Conservation (phyloP, 2,888 invertebrate genomes). For the Brachypalpus laphriformis region DNA sequence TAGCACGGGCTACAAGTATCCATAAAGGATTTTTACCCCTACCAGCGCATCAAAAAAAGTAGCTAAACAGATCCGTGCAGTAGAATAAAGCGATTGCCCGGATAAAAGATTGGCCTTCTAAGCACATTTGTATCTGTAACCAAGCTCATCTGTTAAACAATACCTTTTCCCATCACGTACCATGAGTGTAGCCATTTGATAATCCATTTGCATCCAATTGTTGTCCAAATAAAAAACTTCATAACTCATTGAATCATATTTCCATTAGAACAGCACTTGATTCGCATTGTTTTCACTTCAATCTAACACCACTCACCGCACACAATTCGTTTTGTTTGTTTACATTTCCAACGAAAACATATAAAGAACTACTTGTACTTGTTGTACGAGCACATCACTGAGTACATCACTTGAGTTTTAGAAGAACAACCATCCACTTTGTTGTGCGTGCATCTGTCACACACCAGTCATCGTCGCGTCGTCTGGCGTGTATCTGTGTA, state of each 20-base stretch:
- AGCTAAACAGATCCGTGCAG: too few relatives aligned
- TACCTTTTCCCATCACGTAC: conserved; percentile 1
- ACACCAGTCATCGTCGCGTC: conserved; percentile 14
- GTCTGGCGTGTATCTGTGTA: not conserved
- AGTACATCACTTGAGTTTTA: not conserved
- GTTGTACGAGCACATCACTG: not conserved
- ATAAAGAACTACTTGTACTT: not conserved
- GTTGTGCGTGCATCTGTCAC: conserved; percentile 42
- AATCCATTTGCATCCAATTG: conserved; percentile 41
- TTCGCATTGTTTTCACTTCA: not conserved
- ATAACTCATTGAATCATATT: conserved; percentile 17
- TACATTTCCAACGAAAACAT: conserved; percentile 15
- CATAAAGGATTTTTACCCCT: too few relatives aligned
- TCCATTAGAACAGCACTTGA: not conserved
- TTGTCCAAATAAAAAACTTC: not conserved
- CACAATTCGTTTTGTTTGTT: conserved; percentile 27
- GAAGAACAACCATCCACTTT: conserved; percentile 15
- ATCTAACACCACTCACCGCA: not conserved
- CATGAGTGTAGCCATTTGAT: conserved; percentile 28
- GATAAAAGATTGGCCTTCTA: too few relatives aligned
- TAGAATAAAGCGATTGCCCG: too few relatives aligned
- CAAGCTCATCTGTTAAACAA: too few relatives aligned
- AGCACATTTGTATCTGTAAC: too few relatives aligned
- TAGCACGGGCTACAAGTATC: too few relatives aligned
- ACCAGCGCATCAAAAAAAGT: too few relatives aligned